Evolutionary conservation across 2,113 vertebrate species (phyloP).

Genomic region (Corythoichthys intestinalis): DNA sequence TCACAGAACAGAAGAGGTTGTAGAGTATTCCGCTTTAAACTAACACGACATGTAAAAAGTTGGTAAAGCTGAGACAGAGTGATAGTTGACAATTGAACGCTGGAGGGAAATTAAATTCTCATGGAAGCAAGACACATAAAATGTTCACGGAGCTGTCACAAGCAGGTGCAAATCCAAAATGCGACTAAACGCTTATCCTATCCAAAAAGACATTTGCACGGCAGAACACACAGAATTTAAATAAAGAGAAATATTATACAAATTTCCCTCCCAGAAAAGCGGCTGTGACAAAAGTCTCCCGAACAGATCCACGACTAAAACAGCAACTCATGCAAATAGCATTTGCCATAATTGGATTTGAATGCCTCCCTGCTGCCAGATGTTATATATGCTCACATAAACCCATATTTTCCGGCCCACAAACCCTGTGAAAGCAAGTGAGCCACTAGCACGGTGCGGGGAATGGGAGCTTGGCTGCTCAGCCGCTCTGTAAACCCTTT

Average conservation of each 20-base stretch:
- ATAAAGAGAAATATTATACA: slow-evolving; percentile 26
- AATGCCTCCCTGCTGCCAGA: slow-evolving; percentile 71
- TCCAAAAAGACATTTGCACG: neutral
- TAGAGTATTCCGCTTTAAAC: neutral
- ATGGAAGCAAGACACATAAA: neutral
- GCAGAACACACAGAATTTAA: slow-evolving; percentile 13
- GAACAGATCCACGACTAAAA: slow-evolving; percentile 54
- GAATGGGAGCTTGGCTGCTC: slow-evolving; percentile 55
- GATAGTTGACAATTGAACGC: neutral
- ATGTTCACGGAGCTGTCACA: neutral
- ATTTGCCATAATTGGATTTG: slow-evolving; percentile 70
- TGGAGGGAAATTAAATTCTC: neutral
- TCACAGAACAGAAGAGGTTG: neutral
- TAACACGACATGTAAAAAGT: slow-evolving; percentile 13
- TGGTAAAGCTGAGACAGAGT: slow-evolving; percentile 3
- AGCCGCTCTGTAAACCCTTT: slow-evolving; percentile 59
- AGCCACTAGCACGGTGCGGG: slow-evolving; percentile 53
- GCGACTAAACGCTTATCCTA: neutral
- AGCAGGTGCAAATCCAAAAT: slow-evolving; percentile 5
- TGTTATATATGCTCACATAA: slow-evolving; percentile 70
- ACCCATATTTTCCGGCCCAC: slow-evolving; percentile 69
- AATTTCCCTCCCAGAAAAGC: slow-evolving; percentile 16
- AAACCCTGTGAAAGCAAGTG: slow-evolving; percentile 61
- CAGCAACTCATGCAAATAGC: slow-evolving; percentile 69
- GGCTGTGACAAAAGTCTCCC: slow-evolving; percentile 49